phyloP scores from a whole-genome alignment of 2,888 invertebrate genomes.

The Apoderus coryli region DNA sequence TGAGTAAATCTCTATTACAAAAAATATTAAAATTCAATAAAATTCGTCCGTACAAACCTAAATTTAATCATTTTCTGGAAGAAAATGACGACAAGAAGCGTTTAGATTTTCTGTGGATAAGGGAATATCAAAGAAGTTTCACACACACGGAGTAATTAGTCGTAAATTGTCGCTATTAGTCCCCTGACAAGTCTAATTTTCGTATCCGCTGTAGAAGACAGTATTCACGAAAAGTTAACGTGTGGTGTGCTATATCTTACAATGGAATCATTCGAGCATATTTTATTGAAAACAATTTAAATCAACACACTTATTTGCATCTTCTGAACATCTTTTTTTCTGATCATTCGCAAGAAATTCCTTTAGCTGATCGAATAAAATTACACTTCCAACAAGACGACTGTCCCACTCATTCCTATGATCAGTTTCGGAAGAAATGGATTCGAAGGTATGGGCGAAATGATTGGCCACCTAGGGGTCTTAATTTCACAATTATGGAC shows the following conservation, averaged over 20 bases:
- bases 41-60: constrained; percentile 3
- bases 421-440: constrained; percentile 8
- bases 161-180: background rate
- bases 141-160: no score
- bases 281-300: constrained; percentile 2
- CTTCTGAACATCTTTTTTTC: constrained; percentile 1
- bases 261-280: constrained; percentile 1
- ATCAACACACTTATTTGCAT: constrained; percentile 2
- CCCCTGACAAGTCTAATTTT: background rate
- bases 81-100: constrained; percentile 2
- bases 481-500: constrained; percentile 3
- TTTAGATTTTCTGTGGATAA: constrained; percentile 2
- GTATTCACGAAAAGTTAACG: constrained; percentile 2
- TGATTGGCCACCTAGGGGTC: constrained; percentile 8
- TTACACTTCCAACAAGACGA: constrained; percentile 5
- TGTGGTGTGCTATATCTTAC: constrained; percentile 1
- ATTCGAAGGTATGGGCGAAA: constrained; percentile 7
- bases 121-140: constrained; percentile 1
- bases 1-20: constrained; percentile 3
- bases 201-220: constrained; percentile 3
- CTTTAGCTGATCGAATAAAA: constrained; percentile 2
- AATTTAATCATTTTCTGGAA: constrained; percentile 1
- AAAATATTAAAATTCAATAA: background rate
- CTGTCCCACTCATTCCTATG: constrained; percentile 9
- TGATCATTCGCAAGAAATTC: background rate